phyloP scores from a whole-genome alignment of 2,888 invertebrate genomes.

The Stenurella melanura region DNA sequence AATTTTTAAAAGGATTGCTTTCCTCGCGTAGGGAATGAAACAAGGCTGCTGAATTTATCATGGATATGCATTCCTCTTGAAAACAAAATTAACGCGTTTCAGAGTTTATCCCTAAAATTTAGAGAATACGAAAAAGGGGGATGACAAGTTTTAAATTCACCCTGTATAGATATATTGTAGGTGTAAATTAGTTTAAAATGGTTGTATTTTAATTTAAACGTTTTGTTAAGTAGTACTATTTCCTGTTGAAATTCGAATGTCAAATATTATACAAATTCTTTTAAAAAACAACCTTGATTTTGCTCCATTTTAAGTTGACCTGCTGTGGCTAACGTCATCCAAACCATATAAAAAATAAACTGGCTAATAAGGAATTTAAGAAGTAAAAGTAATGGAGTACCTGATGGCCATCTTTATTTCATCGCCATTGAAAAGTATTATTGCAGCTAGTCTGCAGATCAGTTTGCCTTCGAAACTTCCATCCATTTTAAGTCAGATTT shows the following conservation, averaged over 20 bases:
- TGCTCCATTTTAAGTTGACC: constrained; percentile 27
- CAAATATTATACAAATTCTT: constrained; percentile 35
- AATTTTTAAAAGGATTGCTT: no score
- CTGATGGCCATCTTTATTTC: constrained; percentile 5
- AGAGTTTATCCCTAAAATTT: no score
- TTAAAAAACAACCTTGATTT: constrained; percentile 34
- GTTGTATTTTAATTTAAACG: constrained; percentile 11
- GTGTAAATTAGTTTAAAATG: constrained; percentile 4
- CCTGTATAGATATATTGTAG: constrained; percentile 11
- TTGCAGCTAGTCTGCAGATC: not conserved
- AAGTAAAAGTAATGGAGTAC: constrained; percentile 5
- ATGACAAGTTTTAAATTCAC: no score
- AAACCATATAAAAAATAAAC: constrained; percentile 13
- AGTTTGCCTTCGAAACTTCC: not conserved
- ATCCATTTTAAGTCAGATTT: not conserved
- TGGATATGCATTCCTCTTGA: no score
- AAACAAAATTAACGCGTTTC: no score
- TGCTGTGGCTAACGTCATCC: constrained; percentile 24
- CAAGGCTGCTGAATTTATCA: no score
- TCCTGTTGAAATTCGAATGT: constrained; percentile 39
- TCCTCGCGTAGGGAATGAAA: no score
- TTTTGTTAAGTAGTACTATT: not conserved
- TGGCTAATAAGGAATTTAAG: constrained; percentile 21
- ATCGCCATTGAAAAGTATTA: not conserved
- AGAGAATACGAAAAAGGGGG: no score